A percentile compares a stretch with the other conserved stretches of the same genome.
phyloP scores from a whole-genome alignment of 2,797 vertebrate genomes.

The Myotis pilosus region DNA sequence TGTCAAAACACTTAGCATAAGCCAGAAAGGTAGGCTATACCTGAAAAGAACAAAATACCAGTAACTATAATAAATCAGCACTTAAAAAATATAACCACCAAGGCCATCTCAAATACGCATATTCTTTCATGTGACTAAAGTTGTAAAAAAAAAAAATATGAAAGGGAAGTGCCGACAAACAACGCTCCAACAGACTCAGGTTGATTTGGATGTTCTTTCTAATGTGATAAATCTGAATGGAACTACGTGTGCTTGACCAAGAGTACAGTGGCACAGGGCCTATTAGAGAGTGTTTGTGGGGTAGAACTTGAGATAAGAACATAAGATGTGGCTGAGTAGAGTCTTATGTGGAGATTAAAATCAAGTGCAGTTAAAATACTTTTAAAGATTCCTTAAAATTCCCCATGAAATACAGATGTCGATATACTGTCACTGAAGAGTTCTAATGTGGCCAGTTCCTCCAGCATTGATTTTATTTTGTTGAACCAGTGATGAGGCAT shows the following conservation, averaged over 20 bases:
- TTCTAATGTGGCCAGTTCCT: background rate
- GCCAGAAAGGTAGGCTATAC: conserved; percentile 48
- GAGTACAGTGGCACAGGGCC: background rate
- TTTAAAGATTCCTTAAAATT: background rate
- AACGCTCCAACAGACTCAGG: background rate
- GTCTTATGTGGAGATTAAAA: background rate
- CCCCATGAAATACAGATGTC: background rate
- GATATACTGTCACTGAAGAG: background rate
- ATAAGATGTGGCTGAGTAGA: background rate
- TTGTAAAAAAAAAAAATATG: conserved; percentile 29
- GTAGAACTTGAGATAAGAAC: background rate
- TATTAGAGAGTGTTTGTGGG: background rate
- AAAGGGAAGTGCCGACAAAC: background rate
- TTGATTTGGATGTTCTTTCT: conserved; percentile 48
- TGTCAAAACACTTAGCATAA: conserved; percentile 64
- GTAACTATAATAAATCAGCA: conserved; percentile 65
- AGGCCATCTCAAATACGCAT: conserved; percentile 62
- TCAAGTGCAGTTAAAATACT: background rate
- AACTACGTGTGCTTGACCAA: background rate
- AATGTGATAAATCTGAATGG: background rate
- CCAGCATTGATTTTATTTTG: background rate
- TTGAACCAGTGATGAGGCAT: background rate
- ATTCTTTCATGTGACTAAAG: conserved; percentile 55
- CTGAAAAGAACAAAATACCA: conserved; percentile 73
- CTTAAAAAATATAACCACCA: conserved; percentile 51